Base-by-base conservation (phyloP, 2,113 vertebrate genomes). In the Egretta garzetta region DNA sequence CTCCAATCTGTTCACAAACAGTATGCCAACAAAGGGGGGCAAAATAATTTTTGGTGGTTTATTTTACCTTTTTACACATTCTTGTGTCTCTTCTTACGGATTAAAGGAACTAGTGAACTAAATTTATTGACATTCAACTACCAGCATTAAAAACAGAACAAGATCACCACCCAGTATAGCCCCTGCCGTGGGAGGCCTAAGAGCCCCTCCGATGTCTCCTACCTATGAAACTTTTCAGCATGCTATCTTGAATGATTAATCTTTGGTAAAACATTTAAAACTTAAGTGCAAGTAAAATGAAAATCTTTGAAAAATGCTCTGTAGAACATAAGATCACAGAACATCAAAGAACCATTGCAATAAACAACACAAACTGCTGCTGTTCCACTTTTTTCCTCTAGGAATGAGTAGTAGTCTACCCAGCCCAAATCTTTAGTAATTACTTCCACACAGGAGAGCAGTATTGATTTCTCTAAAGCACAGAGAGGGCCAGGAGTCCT, bases 391-490 rank as follows among this genome's bases (percentile, higher is more conserved):
- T 72, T 59, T 63, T 68, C 53, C n/a, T 88, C 58, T 22, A 77
- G 63, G 59, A 85, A 49, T 35, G 47, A 88, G 79, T 33, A 75
- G 56, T 30, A 62, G 37, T 32, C 43, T 68, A 77, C 43, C 37
- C 66, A 67, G 53, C n/a, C 74, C 63, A 63, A 53, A 93, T 59
- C 79, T 81, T 80, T 26, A 73, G 53, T 35, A n/a, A 85, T 88
- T 81, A 77, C 76, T 76, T 85, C 79, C 74, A 81, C 53, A 76
- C 23, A 68, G 71, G 64, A 93, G 37, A 7, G n/a, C 39, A 64
- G 49, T 53, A 93, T 68, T 73, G 64, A 96, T 93, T 95, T 85
- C 76, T 64, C n/a, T 53, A 53, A 84, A 88, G 87, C 59, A 68
- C 37, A 63, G 12, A 41, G 39, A 49, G 32, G n/a, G n/a, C 35